phyloP scores from a whole-genome alignment of 1,140 invertebrate genomes.

The Drosophila aff. region DNA sequence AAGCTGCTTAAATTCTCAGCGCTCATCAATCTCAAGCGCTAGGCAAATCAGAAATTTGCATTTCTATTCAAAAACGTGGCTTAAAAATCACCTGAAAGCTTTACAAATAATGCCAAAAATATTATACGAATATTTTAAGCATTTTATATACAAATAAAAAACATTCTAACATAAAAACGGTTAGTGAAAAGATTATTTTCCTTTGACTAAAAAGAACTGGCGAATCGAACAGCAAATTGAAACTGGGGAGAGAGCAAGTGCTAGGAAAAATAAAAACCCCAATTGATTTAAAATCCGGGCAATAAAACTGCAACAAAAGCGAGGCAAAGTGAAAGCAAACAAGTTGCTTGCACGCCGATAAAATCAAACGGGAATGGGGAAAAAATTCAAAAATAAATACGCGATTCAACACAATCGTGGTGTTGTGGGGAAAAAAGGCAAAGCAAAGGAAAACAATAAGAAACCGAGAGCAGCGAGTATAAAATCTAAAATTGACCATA shows the following conservation, averaged over 20 bases:
- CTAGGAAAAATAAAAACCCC: conserved; percentile 7
- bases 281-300: conserved; percentile 57
- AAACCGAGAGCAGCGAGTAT: conserved; percentile 52
- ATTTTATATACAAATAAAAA: background rate
- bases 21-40: conserved; percentile 16
- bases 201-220: conserved; percentile 9
- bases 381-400: conserved; percentile 56
- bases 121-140: background rate
- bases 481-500: conserved; percentile 70
- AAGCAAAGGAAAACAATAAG: conserved; percentile 41
- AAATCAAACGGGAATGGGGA: conserved; percentile 51
- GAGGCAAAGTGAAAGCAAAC: conserved; percentile 58
- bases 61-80: background rate
- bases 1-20: conserved; percentile 12
- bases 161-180: too few species aligned
- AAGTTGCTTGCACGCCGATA: conserved; percentile 57
- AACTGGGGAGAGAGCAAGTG: conserved; percentile 12
- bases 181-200: background rate
- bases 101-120: background rate
- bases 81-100: conserved; percentile 7
- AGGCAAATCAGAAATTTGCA: conserved; percentile 14
- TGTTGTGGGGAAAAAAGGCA: background rate
- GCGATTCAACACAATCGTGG: conserved; percentile 38
- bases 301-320: conserved; percentile 49
- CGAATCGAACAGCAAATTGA: conserved; percentile 24